Percentiles rank a stretch among this genome's conserved stretches.
These are phyloP conservation scores for Plotosus lineatus DNA, from an alignment of 2,113 vertebrate genomes.

Conservation along the genomic window DNA sequence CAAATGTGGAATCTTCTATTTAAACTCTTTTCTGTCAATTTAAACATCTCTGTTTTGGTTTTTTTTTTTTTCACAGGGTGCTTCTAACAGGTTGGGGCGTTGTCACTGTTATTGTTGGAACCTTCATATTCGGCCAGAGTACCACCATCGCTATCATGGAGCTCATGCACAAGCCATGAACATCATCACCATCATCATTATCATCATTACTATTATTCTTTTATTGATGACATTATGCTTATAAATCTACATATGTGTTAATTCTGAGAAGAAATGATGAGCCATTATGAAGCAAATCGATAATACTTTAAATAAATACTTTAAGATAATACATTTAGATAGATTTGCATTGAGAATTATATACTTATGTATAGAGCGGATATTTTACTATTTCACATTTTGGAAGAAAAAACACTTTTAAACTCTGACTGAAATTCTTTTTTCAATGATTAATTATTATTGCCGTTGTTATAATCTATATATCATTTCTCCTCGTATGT, in stretches of 20 bases:
- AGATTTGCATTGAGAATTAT: not conserved
- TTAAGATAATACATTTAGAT: not conserved
- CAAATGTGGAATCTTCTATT: not conserved
- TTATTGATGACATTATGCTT: not conserved
- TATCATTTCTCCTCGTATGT: not conserved
- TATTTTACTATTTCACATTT: not conserved
- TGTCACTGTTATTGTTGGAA: slow-evolving; percentile 67
- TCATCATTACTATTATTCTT: not conserved
- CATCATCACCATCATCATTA: not conserved
- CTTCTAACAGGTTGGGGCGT: slow-evolving; percentile 78
- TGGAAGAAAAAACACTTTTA: too few species aligned
- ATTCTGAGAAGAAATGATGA: not conserved
- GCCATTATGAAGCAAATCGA: not conserved
- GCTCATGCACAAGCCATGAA: slow-evolving; percentile 30
- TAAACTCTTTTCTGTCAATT: not conserved
- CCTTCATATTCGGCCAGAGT: slow-evolving; percentile 74
- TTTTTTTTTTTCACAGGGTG: slow-evolving; percentile 64
- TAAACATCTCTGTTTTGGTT: not conserved
- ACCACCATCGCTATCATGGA: slow-evolving; percentile 62
- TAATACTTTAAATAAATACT: not conserved
- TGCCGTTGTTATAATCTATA: not conserved
- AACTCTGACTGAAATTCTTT: not conserved
- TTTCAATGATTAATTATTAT: not conserved
- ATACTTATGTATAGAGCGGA: not conserved
- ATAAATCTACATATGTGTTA: not conserved